Evolutionary conservation across 2,888 invertebrate species (phyloP), one percentile per base, ranked within the genome.

Genomic region (Pantelozetes paolii): DNA sequence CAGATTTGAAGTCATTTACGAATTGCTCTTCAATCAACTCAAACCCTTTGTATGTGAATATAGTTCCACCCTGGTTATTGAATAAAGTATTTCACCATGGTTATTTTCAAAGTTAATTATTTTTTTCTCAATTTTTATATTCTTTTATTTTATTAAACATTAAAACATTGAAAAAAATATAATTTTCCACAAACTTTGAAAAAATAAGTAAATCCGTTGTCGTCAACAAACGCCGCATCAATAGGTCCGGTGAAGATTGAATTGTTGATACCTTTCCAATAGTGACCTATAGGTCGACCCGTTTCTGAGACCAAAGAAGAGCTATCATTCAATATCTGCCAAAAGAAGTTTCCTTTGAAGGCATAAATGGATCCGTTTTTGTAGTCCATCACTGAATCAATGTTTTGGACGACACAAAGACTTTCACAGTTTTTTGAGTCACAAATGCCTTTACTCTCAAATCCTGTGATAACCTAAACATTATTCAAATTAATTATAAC

Each of bases 321-420:
- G 36, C 40, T 64, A 2, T 13, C 11, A 20, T 64, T 36, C 36
- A 64, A 9, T n/a, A 64, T 64, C 20, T 32, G n/a, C 30, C 32
- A 64, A 36, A 64, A 64, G 32, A 20, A 64, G 36, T 64, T 64
- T 1, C 64, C 64, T 64, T 64, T 64, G 30, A 64, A 64, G 32
- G 64, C 64, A 64, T n/a, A 40, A n/a, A 64, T 36, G 30, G 36
- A 36, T 36, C 64, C 64, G 36, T 64, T 64, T 36, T 20, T 64
- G 20, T 64, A 64, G 40, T 64, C 30, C 8, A 64, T 32, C 1
- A 64, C 20, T 8, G 36, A 32, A 40, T 64, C 64, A 20, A 64
- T 64, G 11, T 8, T 64, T 9, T n/a, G 9, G 1, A 15, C 36
- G n/a, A 40, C 20, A 40, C 64, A 64, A 64, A 40, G 64, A 64